A percentile compares a stretch with the other conserved stretches of the same genome.
Evolutionary conservation across 2,113 vertebrate genomes (phyloP).

Genomic region (Myiopsitta monachus): DNA sequence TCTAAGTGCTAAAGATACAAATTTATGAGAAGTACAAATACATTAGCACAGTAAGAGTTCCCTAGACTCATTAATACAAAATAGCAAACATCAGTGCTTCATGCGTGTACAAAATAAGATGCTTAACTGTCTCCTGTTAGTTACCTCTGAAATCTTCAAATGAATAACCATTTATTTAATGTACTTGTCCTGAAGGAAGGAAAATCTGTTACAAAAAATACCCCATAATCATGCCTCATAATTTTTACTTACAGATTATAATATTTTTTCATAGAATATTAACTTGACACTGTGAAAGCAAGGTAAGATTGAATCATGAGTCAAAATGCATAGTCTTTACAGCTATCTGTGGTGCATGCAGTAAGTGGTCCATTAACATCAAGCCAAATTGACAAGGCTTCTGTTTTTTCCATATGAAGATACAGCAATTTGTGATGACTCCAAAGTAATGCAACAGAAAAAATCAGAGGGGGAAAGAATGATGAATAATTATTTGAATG

Average conservation of each 20-base stretch:
- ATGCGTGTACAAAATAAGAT: background rate
- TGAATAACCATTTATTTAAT: background rate
- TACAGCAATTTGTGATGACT: background rate
- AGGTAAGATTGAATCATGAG: background rate
- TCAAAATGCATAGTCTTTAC: background rate
- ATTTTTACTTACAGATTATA: conserved; percentile 19
- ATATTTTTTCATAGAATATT: conserved; percentile 6
- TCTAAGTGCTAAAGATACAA: background rate
- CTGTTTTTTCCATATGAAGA: background rate
- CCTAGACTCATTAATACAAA: conserved; percentile 40
- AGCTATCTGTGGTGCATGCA: background rate
- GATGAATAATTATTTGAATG: fast-evolving
- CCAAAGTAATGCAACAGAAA: background rate
- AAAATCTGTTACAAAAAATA: background rate
- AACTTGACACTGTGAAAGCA: background rate
- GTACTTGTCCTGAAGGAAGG: background rate
- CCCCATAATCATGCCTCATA: background rate
- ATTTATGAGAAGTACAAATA: background rate
- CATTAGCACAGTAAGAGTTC: background rate
- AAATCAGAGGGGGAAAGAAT: background rate
- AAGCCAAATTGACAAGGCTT: background rate
- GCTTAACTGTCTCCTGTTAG: background rate
- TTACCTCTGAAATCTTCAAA: conserved; percentile 14
- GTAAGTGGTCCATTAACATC: background rate
- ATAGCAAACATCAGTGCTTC: background rate